Evolutionary conservation across 2,797 vertebrate species (phyloP).

Genomic region (Sebastes iracundus): DNA sequence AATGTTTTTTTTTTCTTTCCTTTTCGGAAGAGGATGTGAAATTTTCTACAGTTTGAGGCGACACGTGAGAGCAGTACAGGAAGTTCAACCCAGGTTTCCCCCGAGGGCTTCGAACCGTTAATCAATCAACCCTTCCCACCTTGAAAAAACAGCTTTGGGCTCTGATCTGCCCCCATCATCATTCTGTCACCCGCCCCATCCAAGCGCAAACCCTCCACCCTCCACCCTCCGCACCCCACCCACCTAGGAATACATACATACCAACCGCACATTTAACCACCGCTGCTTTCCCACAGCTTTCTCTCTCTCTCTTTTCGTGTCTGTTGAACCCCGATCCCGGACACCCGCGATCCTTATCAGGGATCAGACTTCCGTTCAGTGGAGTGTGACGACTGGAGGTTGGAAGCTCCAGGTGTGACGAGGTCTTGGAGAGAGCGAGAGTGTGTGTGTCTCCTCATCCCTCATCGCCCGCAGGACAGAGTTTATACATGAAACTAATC

Average conservation of each 20-base stretch:
- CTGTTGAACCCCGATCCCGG: conserved; percentile 42
- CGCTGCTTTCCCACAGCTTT: conserved; percentile 33
- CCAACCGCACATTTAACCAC: conserved; percentile 15
- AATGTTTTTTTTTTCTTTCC: neutral
- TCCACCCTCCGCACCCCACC: neutral
- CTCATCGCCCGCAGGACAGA: conserved; percentile 64
- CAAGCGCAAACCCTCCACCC: conserved; percentile 15
- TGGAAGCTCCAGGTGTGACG: conserved; percentile 67
- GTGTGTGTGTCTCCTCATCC: conserved; percentile 25
- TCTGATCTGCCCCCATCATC: conserved; percentile 68
- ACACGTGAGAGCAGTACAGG: conserved; percentile 54
- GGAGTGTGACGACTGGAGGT: conserved; percentile 70
- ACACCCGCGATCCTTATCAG: conserved; percentile 65
- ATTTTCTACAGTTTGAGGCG: conserved; percentile 20
- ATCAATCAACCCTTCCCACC: conserved; percentile 68
- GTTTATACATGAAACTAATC: conserved; percentile 72
- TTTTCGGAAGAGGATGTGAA: neutral
- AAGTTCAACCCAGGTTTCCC: conserved; percentile 58
- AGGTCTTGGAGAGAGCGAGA: conserved; percentile 15
- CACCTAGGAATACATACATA: conserved; percentile 46
- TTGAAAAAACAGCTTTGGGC: conserved; percentile 59
- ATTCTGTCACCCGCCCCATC: conserved; percentile 63
- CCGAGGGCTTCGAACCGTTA: conserved; percentile 47
- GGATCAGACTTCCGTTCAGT: conserved; percentile 72
- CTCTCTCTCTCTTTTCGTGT: conserved; percentile 38